Base-by-base conservation (phyloP, 2,888 invertebrate genomes). In the Pomacea canaliculata region DNA sequence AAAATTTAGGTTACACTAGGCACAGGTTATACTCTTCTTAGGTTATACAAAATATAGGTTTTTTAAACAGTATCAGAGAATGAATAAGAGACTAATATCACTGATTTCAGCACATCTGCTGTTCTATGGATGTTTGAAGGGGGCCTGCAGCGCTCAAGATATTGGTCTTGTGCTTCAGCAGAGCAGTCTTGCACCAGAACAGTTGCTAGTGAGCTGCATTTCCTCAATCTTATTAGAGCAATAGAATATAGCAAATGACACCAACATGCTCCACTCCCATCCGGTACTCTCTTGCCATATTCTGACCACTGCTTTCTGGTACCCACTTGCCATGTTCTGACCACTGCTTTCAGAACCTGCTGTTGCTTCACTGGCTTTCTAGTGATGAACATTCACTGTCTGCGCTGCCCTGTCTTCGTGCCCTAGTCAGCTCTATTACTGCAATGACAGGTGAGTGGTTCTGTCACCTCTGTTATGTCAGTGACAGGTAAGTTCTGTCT, bases 151-250 rank as follows among this genome's bases (percentile, higher is more conserved):
- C 60, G 79, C 82, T 71, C 84, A 79, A 76, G 85, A 85, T 27
- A 83, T 83, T 18, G 84, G 83, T 70, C 73, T 79, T 65, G 82
- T 87, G n/a, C 78, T 89, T 63, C 86, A 86, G 70, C 82, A 86
- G 23, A 86, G 88, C 77, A 82, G 83, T 46, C 91, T 94, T 89
- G 87, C 92, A 82, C 92, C 94, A 63, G 93, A 93, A 84, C 94
- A 94, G 87, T 92, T 96, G 51, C 93, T 96, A 81, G 93, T 86
- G 79, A 81, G 79, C 72, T 18, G 37, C 37, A 3, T 37, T 37
- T 37, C 37, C 37, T 37, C 37, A 37, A 5, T 37, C 37, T 37
- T 37, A 37, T 37, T 37, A 37, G 37, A 37, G 37, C 37, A 5
- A 37, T 5, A 37, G 37, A 23, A 23, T 23, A 23, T 23, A 23